These are phyloP conservation scores for Ariolimax columbianus DNA, from an alignment of 2,888 invertebrate genomes.

Conservation along the genomic window DNA sequence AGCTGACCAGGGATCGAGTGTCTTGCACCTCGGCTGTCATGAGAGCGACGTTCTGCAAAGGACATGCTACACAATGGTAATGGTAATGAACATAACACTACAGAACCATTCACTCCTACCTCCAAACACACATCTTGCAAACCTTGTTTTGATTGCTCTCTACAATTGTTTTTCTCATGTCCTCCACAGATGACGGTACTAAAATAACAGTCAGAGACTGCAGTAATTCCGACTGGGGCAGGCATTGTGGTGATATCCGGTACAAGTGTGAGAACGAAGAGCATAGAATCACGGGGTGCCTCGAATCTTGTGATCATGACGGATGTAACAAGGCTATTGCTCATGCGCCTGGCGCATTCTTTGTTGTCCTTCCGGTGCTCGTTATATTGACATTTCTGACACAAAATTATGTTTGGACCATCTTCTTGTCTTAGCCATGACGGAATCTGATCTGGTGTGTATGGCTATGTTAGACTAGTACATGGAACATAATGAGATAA, in stretches of 20 bases:
- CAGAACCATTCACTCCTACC: too few relatives aligned
- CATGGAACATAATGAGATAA: too few relatives aligned
- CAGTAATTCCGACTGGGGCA: slow-evolving; percentile 71
- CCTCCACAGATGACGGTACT: slow-evolving; percentile 66
- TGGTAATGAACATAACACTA: too few relatives aligned
- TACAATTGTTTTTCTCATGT: too few relatives aligned
- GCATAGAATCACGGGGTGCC: slow-evolving; percentile 65
- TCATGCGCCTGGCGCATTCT: background rate
- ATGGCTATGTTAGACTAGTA: too few relatives aligned
- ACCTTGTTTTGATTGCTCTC: too few relatives aligned
- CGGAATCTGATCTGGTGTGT: too few relatives aligned
- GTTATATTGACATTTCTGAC: background rate
- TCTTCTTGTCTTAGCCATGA: background rate
- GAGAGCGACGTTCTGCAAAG: too few relatives aligned
- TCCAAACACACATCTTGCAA: too few relatives aligned
- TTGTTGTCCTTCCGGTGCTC: background rate
- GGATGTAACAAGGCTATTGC: slow-evolving; percentile 70
- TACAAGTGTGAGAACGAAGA: slow-evolving; percentile 58
- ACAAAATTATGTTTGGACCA: background rate
- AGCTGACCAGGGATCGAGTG: too few relatives aligned
- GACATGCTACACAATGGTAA: too few relatives aligned
- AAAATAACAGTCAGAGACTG: slow-evolving; percentile 73
- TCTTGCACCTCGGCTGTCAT: too few relatives aligned
- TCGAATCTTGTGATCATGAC: slow-evolving; percentile 73
- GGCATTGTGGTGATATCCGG: slow-evolving; percentile 70